These are phyloP conservation scores for Platygyra sinensis DNA, from an alignment of 64 coral and sea anemone genomes.

Conservation along the genomic window DNA sequence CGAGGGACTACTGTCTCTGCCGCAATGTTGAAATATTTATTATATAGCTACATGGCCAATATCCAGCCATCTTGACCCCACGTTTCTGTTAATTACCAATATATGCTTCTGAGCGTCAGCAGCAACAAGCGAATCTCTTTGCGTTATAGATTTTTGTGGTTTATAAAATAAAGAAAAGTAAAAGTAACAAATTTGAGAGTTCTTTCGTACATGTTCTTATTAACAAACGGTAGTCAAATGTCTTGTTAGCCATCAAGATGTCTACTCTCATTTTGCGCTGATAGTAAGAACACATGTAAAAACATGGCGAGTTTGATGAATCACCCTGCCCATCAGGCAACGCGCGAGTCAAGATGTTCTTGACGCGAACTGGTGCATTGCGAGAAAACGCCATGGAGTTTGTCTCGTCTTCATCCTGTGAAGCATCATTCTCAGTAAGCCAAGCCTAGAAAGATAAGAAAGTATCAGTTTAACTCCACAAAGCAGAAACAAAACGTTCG, in stretches of 20 bases:
- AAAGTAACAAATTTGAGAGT: neutral
- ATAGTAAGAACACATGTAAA: slow-evolving; percentile 4
- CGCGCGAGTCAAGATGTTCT: neutral
- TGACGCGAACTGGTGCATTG: neutral
- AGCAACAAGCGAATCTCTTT: too few relatives aligned
- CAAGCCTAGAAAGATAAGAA: neutral
- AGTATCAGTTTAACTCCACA: too few relatives aligned
- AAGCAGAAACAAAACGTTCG: too few relatives aligned
- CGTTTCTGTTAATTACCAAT: too few relatives aligned
- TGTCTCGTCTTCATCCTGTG: neutral
- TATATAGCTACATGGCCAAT: too few relatives aligned
- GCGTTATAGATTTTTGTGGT: too few relatives aligned
- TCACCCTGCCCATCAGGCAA: neutral
- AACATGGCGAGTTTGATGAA: neutral
- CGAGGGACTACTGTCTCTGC: too few relatives aligned
- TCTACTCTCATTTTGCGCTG: neutral
- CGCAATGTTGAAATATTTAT: too few relatives aligned
- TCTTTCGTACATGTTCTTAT: slow-evolving; percentile 20
- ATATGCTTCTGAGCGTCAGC: too few relatives aligned
- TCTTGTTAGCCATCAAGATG: slow-evolving; percentile 19
- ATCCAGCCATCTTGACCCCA: too few relatives aligned
- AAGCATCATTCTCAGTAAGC: neutral
- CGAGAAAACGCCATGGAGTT: neutral
- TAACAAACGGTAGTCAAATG: slow-evolving; percentile 18
- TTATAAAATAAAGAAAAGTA: neutral